phyloP scores from a whole-genome alignment of 2,113 vertebrate genomes.

The Catagonus wagneri region DNA sequence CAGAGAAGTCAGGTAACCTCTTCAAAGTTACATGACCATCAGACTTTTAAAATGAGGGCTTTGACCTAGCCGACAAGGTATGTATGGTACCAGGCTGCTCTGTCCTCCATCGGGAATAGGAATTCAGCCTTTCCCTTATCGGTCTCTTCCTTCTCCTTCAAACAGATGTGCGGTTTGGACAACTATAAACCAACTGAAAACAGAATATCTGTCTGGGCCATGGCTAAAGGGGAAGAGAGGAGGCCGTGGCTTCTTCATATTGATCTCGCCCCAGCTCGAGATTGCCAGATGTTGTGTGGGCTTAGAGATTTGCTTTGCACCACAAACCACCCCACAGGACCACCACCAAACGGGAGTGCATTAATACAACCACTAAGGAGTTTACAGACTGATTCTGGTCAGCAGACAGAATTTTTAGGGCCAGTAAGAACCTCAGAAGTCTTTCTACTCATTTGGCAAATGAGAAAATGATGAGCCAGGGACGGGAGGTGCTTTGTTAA shows the following conservation, averaged over 20 bases:
- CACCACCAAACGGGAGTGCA: not conserved
- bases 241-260: not conserved
- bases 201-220: not conserved
- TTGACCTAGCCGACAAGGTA: rapidly evolving
- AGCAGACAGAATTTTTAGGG: not conserved
- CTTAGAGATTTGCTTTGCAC: not conserved
- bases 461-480: not conserved
- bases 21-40: not conserved
- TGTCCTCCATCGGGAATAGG: not conserved
- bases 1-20: not conserved
- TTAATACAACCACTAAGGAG: too few species aligned
- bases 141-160: not conserved
- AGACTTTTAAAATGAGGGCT: not conserved
- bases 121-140: not conserved
- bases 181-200: not conserved
- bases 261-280: not conserved
- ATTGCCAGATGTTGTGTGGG: not conserved
- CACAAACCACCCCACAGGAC: not conserved
- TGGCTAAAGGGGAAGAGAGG: not conserved
- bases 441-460: not conserved
- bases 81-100: not conserved
- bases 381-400: not conserved
- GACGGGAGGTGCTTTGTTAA: not conserved
- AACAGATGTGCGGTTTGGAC: not conserved
- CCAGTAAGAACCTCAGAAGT: conserved; percentile 21